Conservation (phyloP, 2,888 invertebrate genomes). For the Folsomia candida region DNA sequence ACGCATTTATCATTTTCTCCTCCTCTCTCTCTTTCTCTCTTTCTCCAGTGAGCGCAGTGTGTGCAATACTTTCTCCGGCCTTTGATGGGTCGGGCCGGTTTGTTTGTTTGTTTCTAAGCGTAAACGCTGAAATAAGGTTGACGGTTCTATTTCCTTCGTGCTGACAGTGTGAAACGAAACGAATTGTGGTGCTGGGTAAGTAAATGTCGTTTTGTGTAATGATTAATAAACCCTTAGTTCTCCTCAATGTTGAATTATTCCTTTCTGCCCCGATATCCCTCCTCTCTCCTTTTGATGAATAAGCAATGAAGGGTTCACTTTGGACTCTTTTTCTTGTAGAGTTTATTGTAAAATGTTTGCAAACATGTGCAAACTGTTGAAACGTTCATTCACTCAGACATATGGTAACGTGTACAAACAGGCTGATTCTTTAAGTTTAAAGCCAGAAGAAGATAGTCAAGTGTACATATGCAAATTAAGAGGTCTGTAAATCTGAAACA, state of each 20-base stretch:
- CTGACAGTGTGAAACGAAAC: background rate
- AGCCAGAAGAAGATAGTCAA: background rate
- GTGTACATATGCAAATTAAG: background rate
- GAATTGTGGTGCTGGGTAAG: background rate
- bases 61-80: background rate
- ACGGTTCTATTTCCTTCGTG: too few species aligned
- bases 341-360: background rate
- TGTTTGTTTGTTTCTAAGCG: too few species aligned
- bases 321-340: background rate
- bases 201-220: background rate
- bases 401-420: too few species aligned
- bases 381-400: background rate
- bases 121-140: too few species aligned
- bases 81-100: too few species aligned
- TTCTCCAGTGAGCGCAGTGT: background rate
- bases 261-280: background rate
- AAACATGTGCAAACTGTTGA: background rate
- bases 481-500: background rate
- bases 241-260: background rate
- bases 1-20: background rate
- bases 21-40: too few species aligned
- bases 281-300: background rate
- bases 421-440: background rate
- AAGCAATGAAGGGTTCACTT: background rate
- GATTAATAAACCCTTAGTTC: background rate